Conservation (phyloP, 1,140 invertebrate species). For the Thaumetopoea pityocampa region DNA sequence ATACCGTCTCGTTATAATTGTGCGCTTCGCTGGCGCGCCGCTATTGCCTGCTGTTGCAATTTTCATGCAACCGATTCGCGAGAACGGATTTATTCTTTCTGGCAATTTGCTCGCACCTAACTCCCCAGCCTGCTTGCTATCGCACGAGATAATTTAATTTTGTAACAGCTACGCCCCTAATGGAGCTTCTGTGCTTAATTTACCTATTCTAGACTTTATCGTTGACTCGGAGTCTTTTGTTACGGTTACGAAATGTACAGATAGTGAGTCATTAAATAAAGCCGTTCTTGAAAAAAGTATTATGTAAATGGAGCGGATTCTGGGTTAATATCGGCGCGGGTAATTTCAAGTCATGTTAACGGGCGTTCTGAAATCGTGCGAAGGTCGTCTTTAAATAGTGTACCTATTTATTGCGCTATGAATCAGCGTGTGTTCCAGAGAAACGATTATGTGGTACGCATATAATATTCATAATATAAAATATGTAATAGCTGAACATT, state of each 20-base stretch:
- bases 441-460: slow-evolving; percentile 20
- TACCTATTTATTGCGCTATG: slow-evolving; percentile 51
- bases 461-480: slow-evolving; percentile 20
- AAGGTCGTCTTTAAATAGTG: slow-evolving; percentile 69
- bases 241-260: slow-evolving; percentile 16
- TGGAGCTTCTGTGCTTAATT: slow-evolving; percentile 23
- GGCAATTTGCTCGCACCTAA: slow-evolving; percentile 56
- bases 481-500: slow-evolving; percentile 16
- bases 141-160: slow-evolving; percentile 37
- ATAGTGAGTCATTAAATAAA: slow-evolving; percentile 20
- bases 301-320: slow-evolving; percentile 31
- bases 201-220: slow-evolving; percentile 15
- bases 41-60: slow-evolving; percentile 63
- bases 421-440: slow-evolving; percentile 43
- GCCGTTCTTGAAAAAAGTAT: slow-evolving; percentile 21
- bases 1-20: slow-evolving; percentile 70
- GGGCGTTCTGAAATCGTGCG: slow-evolving; percentile 46
- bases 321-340: slow-evolving; percentile 38
- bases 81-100: slow-evolving; percentile 69
- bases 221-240: slow-evolving; percentile 18
- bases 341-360: slow-evolving; percentile 56
- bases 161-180: slow-evolving; percentile 21
- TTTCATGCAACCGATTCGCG: slow-evolving; percentile 64
- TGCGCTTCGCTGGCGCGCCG: slow-evolving; percentile 57
- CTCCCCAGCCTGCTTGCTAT: slow-evolving; percentile 42